A percentile compares a stretch with the other conserved stretches of the same genome.
Conservation (phyloP, 2,888 invertebrate species). For the Reticulitermes lucifugus region DNA sequence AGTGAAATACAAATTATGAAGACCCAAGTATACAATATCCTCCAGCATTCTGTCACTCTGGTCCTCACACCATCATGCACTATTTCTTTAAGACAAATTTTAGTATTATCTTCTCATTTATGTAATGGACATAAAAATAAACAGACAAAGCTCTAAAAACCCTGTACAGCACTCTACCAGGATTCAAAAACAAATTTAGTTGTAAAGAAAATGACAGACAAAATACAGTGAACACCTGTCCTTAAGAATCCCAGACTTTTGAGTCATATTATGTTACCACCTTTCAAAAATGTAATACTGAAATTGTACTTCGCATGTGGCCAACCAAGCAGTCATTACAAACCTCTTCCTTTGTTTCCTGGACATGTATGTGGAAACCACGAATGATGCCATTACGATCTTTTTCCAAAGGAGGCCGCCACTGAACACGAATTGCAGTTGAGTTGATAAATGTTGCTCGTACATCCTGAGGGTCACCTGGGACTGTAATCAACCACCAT, state of each 20-base stretch:
- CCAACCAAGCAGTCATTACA: background rate
- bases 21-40: too few species aligned
- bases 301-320: too few species aligned
- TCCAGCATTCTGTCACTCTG: too few species aligned
- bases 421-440: slow-evolving; percentile 93
- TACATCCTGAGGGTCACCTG: slow-evolving; percentile 96
- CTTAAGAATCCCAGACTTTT: background rate
- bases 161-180: too few species aligned
- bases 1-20: too few species aligned
- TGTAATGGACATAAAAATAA: too few species aligned
- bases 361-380: slow-evolving; percentile 96
- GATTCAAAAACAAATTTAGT: background rate
- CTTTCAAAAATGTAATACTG: too few species aligned
- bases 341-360: slow-evolving; percentile 89
- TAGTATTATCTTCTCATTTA: too few species aligned
- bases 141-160: too few species aligned
- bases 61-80: too few species aligned
- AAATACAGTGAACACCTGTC: background rate
- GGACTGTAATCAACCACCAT: slow-evolving; percentile 77
- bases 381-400: slow-evolving; percentile 96
- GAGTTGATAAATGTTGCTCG: slow-evolving; percentile 91
- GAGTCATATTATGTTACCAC: background rate
- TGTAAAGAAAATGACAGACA: background rate
- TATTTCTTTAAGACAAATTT: too few species aligned
- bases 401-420: slow-evolving; percentile 93